Base-by-base conservation (phyloP, 2,888 invertebrate species). In the Hyalella azteca region DNA sequence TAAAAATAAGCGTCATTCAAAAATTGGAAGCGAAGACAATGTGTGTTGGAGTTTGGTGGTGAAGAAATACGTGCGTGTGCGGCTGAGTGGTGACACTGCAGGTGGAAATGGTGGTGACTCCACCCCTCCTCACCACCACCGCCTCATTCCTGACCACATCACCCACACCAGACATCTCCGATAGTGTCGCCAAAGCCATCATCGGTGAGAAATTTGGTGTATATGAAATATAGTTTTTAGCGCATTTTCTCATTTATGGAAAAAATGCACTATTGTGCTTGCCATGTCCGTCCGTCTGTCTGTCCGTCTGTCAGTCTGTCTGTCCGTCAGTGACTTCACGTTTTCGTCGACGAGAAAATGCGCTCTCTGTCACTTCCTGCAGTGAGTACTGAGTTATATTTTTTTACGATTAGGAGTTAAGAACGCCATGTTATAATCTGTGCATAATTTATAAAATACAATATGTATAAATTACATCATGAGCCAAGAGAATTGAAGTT, bases 71-170 rank as follows among this genome's bases (percentile, higher is more conserved):
- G n/a, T n/a, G n/a, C n/a, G n/a, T n/a, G n/a, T n/a, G n/a, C n/a
- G n/a, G 26, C 54, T 54, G 54, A 1, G 54, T 54, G 3, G 54
- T 54, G 54, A 22, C 11, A 54, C 54, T 54, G 1, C 54, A 22
- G 54, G 54, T 54, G 54, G 54, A 54, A 54, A 54, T 54, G 54
- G 54, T 54, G 54, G 54, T 54, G 11, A 54, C 54, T 54, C 54
- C 54, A 54, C 54, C 54, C 54, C 54, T 54, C 22, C 29, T 26
- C 54, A 54, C 26, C 54, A 54, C 54, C 26, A 54, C 54, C 54
- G 29, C 54, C 26, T 54, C 29, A 22, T 29, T 54, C 26, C 54
- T 26, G 11, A 54, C 54, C 7, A 22, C 9, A 19, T 22, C 54
- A 54, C 54, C 54, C 26, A 22, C 54, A 54, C 54, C 54, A 4